A percentile compares a stretch with the other conserved stretches of the same genome.
phyloP scores from a whole-genome alignment of 1,140 invertebrate species.

The Papilio polytes region DNA sequence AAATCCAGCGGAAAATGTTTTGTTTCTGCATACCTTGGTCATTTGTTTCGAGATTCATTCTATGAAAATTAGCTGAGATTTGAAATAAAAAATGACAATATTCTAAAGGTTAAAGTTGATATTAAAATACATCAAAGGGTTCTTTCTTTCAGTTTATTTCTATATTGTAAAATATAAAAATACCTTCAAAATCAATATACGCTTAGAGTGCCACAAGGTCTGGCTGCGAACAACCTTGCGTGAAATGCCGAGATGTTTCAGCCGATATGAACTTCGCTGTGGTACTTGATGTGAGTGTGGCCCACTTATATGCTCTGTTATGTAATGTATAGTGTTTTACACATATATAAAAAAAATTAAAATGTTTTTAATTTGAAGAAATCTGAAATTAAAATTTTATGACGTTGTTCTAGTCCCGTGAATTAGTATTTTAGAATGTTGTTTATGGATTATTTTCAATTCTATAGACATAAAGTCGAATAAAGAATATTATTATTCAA shows the following conservation, averaged over 20 bases:
- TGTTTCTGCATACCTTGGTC: not conserved
- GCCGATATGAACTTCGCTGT: not conserved
- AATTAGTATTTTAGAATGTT: too few species aligned
- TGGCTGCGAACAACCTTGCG: constrained; percentile 19
- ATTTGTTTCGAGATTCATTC: not conserved
- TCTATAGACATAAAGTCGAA: too few species aligned
- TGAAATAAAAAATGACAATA: not conserved
- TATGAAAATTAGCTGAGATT: not conserved
- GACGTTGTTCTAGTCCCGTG: not conserved
- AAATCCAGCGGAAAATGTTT: not conserved
- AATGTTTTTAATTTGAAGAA: too few species aligned
- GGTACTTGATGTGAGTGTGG: constrained; percentile 4
- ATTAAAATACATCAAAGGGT: not conserved
- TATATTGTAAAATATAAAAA: constrained; percentile 11
- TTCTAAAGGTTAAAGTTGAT: not conserved
- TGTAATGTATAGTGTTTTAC: not conserved
- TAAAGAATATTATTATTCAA: too few species aligned
- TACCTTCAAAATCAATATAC: constrained; percentile 10
- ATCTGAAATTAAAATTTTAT: not conserved
- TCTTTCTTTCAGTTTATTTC: not conserved
- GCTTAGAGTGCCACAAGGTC: constrained; percentile 15
- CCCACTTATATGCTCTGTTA: not conserved
- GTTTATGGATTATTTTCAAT: too few species aligned
- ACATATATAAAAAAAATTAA: not conserved
- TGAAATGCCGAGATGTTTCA: constrained; percentile 23